Evolutionary conservation across 2,113 vertebrate genomes (phyloP).

Genomic region (Zingel zingel): DNA sequence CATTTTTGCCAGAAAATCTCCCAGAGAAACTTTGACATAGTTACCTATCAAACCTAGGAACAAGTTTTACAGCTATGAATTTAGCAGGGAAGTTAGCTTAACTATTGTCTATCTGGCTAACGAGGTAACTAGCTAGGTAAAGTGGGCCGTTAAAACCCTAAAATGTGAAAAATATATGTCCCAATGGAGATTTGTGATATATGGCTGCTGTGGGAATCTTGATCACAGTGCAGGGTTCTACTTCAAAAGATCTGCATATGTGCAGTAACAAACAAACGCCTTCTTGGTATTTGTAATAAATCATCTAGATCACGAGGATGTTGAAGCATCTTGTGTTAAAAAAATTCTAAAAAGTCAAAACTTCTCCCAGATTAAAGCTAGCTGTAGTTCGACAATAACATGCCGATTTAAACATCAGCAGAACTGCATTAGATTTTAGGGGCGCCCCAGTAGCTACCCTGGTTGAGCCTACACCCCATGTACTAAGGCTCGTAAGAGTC

Average conservation of each 20-base stretch:
- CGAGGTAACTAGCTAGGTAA: neutral
- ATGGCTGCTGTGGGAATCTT: conserved; percentile 17
- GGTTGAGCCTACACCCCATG: no score
- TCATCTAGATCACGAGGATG: neutral
- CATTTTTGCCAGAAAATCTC: conserved; percentile 9
- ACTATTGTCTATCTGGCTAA: neutral
- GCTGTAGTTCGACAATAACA: conserved; percentile 34
- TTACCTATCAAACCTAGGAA: neutral
- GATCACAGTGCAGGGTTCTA: neutral
- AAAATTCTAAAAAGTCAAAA: neutral
- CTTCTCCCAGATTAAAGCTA: conserved; percentile 27
- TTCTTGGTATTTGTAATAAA: conserved; percentile 33
- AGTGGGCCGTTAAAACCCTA: neutral
- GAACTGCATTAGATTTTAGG: neutral
- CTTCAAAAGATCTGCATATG: conserved; percentile 14
- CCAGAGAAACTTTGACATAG: neutral
- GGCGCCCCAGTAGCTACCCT: no score
- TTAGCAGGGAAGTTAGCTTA: neutral
- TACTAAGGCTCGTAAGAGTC: no score
- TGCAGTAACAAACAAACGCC: conserved; percentile 14
- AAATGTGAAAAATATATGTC: conserved; percentile 9
- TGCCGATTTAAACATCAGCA: conserved; percentile 23
- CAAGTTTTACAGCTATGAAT: neutral
- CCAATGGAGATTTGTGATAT: conserved; percentile 27
- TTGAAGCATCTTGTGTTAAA: conserved; percentile 1